phyloP scores from a whole-genome alignment of 1,140 invertebrate genomes.

The Saccostrea glomerata region DNA sequence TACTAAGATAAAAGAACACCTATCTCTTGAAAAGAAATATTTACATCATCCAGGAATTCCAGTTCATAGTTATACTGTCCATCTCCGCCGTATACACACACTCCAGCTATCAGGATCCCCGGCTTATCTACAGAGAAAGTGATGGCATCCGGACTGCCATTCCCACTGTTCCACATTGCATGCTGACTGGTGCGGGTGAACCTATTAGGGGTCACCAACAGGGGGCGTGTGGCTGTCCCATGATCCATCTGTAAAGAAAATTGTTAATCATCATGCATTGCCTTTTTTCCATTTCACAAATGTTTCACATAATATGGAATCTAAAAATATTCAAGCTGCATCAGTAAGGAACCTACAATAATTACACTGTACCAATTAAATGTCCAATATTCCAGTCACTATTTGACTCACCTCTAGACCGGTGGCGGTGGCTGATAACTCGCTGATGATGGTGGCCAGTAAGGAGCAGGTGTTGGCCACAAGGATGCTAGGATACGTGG shows the following conservation, averaged over 20 bases:
- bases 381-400: no score
- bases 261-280: background rate
- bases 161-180: conserved; percentile 97
- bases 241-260: conserved; percentile 68
- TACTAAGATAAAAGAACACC: no score
- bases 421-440: conserved; percentile 89
- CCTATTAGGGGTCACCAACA: conserved; percentile 92
- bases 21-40: background rate
- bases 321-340: no score
- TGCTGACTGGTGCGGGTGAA: conserved; percentile 93
- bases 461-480: conserved; percentile 92
- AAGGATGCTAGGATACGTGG: conserved; percentile 83
- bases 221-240: conserved; percentile 72
- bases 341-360: no score
- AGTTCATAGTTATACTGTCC: conserved; percentile 86
- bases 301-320: no score
- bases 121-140: conserved; percentile 94
- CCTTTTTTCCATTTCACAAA: no score
- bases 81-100: conserved; percentile 93
- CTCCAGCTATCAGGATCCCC: conserved; percentile 93
- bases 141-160: conserved; percentile 97
- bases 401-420: conserved; percentile 72
- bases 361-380: no score
- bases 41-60: conserved; percentile 91
- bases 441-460: conserved; percentile 90